Percentiles rank a stretch among this genome's conserved stretches.
Evolutionary conservation across 2,113 vertebrate genomes (phyloP).

Genomic region (Campylomormyrus tamandua): DNA sequence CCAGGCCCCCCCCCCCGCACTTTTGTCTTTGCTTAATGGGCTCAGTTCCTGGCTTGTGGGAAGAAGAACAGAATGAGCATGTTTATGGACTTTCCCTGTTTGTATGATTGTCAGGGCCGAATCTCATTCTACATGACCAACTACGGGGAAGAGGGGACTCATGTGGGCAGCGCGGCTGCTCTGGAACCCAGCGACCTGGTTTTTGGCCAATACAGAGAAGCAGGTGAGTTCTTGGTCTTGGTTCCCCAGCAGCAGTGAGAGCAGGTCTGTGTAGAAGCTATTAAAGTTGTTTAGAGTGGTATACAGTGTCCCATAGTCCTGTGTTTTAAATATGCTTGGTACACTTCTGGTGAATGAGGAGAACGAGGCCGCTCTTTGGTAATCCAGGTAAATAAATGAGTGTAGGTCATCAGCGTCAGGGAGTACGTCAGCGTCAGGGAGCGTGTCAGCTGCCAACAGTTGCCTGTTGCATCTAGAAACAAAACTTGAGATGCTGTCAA

Average conservation of each 20-base stretch:
- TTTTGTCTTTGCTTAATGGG: background rate
- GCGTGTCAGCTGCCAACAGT: background rate
- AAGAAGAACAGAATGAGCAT: background rate
- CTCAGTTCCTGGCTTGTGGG: background rate
- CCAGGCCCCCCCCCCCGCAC: no score
- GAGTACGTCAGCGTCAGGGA: background rate
- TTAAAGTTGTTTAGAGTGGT: background rate
- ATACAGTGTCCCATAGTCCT: background rate
- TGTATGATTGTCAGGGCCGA: slow-evolving; percentile 62
- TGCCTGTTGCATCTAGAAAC: background rate
- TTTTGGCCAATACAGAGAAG: slow-evolving; percentile 91
- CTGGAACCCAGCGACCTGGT: slow-evolving; percentile 73
- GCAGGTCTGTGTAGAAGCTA: background rate
- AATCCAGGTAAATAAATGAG: background rate
- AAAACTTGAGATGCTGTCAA: background rate
- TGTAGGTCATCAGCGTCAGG: background rate
- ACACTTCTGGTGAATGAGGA: background rate
- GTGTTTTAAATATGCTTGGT: background rate
- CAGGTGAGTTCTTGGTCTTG: slow-evolving; percentile 58
- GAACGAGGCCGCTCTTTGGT: background rate
- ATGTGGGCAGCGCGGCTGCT: slow-evolving; percentile 83
- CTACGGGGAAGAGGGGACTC: slow-evolving; percentile 89
- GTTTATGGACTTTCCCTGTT: background rate
- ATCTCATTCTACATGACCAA: slow-evolving; percentile 99
- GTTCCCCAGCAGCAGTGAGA: no score